phyloP scores from a whole-genome alignment of 2,113 vertebrate genomes.

The Paramisgurnus dabryanus region DNA sequence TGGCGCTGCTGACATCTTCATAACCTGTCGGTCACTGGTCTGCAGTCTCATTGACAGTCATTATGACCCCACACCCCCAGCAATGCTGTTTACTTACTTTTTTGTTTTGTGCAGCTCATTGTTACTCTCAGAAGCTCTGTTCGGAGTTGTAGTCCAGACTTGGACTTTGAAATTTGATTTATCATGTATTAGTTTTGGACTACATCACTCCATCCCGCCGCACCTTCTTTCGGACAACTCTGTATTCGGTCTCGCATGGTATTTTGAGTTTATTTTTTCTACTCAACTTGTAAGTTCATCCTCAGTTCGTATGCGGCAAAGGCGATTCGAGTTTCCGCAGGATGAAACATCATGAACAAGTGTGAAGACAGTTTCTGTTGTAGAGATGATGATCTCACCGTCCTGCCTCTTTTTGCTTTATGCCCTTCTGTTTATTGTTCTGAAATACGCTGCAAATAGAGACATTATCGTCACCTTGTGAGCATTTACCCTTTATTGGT shows the following conservation, averaged over 20 bases:
- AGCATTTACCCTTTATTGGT: neutral
- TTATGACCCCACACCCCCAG: neutral
- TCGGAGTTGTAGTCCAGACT: constrained; percentile 42
- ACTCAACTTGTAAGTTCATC: constrained; percentile 7
- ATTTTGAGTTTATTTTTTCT: constrained; percentile 15
- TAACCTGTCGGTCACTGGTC: neutral
- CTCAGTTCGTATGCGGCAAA: constrained; percentile 1
- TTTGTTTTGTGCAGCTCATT: constrained; percentile 27
- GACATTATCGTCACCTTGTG: constrained; percentile 7
- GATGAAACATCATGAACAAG: constrained; percentile 2
- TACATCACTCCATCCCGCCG: constrained; percentile 24
- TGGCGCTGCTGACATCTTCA: neutral
- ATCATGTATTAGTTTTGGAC: constrained; percentile 16
- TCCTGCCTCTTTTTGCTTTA: neutral
- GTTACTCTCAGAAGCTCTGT: constrained; percentile 18
- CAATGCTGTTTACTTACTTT: constrained; percentile 13
- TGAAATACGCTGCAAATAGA: neutral
- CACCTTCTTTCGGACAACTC: neutral
- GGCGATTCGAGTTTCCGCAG: neutral
- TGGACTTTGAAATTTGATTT: constrained; percentile 30
- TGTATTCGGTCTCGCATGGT: constrained; percentile 5
- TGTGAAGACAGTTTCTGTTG: neutral
- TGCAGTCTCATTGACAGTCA: constrained; percentile 10
- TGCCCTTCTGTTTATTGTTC: neutral
- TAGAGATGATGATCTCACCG: neutral